phyloP scores from a whole-genome alignment of 2,888 invertebrate species.

The Eupeodes latifasciatus region DNA sequence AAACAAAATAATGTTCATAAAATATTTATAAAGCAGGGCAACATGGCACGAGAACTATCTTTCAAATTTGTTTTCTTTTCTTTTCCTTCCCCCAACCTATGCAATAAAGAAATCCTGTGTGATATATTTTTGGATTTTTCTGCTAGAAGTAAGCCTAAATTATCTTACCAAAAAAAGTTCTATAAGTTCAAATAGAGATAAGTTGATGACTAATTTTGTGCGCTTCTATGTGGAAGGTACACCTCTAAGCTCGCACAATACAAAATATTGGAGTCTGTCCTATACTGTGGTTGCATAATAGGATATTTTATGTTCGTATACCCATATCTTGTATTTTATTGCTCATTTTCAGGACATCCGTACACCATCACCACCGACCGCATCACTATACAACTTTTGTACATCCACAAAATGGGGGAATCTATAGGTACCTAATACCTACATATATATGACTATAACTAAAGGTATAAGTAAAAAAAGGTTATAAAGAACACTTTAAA shows the following conservation, averaged over 20 bases:
- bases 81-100: no score
- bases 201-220: neutral
- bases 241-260: no score
- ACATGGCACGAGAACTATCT: no score
- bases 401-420: neutral
- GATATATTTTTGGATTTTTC: no score
- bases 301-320: constrained; percentile 38
- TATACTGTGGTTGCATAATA: constrained; percentile 55
- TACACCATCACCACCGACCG: neutral
- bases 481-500: neutral
- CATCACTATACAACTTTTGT: neutral
- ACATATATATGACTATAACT: neutral
- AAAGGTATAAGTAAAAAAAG: neutral
- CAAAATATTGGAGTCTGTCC: neutral
- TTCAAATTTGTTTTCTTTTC: no score
- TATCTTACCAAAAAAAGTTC: no score
- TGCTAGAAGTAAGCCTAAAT: no score
- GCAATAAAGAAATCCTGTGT: no score
- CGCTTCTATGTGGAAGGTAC: neutral
- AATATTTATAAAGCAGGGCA: no score
- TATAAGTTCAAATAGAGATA: no score
- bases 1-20: no score
- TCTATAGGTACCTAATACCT: no score
- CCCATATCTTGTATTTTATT: constrained; percentile 44
- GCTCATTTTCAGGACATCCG: constrained; percentile 30